phyloP scores from a whole-genome alignment of 2,888 invertebrate species.

The Brenthis hecate region DNA sequence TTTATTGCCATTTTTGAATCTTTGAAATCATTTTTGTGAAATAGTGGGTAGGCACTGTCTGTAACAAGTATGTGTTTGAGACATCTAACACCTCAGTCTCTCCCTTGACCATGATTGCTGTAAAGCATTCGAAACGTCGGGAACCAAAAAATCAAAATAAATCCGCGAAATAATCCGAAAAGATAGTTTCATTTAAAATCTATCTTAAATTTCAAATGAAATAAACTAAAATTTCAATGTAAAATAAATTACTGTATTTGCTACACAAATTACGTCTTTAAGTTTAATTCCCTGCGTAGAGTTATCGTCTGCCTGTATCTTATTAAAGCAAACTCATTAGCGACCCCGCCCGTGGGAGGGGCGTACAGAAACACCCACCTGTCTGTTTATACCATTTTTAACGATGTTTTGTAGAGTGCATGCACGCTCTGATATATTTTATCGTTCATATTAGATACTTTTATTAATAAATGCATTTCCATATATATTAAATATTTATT shows the following conservation, averaged over 20 bases:
- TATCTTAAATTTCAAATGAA: too few species aligned
- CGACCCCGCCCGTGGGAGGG: slow-evolving; percentile 62
- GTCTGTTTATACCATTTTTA: slow-evolving; percentile 33
- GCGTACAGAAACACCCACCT: slow-evolving; percentile 48
- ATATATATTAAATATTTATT: too few species aligned
- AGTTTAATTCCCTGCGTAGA: slow-evolving; percentile 13
- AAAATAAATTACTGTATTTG: background rate
- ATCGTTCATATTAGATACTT: background rate
- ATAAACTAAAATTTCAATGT: background rate
- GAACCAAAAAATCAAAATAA: too few species aligned
- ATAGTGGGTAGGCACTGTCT: too few species aligned
- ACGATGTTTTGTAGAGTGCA: slow-evolving; percentile 12
- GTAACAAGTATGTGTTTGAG: too few species aligned
- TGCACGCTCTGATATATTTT: background rate
- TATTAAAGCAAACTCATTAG: slow-evolving; percentile 59
- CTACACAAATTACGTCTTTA: slow-evolving; percentile 12
- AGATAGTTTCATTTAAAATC: too few species aligned
- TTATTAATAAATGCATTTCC: background rate
- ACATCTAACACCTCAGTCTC: too few species aligned
- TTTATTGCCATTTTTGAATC: too few species aligned
- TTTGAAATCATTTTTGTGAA: too few species aligned
- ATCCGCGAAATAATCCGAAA: too few species aligned
- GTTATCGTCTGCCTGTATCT: slow-evolving; percentile 26
- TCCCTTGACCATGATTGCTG: too few species aligned
- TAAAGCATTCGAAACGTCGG: too few species aligned